These are phyloP conservation scores for Hermaeophaga mercurialis DNA, from an alignment of 2,888 invertebrate species.

Conservation along the genomic window DNA sequence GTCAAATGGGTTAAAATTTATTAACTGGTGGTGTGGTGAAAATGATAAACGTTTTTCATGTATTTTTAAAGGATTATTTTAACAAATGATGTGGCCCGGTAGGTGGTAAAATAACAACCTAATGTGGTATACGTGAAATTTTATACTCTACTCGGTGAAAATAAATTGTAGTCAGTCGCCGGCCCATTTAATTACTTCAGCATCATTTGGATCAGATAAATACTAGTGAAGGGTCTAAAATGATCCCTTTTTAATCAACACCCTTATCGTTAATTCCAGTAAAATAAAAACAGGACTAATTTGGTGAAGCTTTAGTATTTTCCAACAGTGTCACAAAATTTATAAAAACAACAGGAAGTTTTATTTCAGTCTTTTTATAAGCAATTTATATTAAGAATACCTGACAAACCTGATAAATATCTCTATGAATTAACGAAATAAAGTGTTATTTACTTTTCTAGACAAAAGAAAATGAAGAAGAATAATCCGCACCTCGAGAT, in stretches of 20 bases:
- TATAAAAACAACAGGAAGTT: too few relatives aligned
- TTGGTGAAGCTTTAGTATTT: too few relatives aligned
- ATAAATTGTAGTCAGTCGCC: slow-evolving; percentile 6
- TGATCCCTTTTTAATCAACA: not conserved
- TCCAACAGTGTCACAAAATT: too few relatives aligned
- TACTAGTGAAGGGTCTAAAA: not conserved
- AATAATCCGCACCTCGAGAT: too few relatives aligned
- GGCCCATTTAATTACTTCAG: not conserved
- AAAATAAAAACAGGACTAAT: not conserved
- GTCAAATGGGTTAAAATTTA: slow-evolving; percentile 18
- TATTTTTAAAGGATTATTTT: slow-evolving; percentile 18
- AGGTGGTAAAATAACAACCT: slow-evolving; percentile 17
- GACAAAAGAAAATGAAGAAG: too few relatives aligned
- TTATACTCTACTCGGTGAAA: not conserved
- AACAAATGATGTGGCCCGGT: slow-evolving; percentile 16
- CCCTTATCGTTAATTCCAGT: not conserved
- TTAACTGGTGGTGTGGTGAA: slow-evolving; percentile 12
- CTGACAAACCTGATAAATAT: too few relatives aligned
- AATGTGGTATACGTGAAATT: slow-evolving; percentile 13
- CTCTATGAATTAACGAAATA: too few relatives aligned
- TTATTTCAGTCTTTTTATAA: too few relatives aligned
- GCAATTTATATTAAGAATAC: too few relatives aligned
- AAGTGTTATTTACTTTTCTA: too few relatives aligned
- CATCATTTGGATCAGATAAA: not conserved
- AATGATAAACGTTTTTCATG: slow-evolving; percentile 20